Evolutionary conservation across 1,140 invertebrate genomes (phyloP), one percentile per base, ranked within the genome.

Genomic region (Bacillus rossius): DNA sequence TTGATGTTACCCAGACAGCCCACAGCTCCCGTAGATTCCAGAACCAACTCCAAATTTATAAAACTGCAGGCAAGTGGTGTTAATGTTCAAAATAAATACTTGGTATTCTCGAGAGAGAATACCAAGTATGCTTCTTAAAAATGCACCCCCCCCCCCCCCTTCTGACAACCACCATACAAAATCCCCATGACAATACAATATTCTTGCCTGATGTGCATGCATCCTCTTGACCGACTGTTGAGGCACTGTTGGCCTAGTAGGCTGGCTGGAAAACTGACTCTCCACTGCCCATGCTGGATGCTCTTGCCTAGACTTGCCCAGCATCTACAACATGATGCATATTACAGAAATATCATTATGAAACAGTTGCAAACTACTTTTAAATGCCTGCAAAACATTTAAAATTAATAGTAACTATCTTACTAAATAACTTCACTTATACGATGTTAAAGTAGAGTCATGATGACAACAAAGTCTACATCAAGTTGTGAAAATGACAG

Each of bases 261-360:
- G 29, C 29, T 34, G 29, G 70, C 37, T 34, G 29, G 29, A 10
- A 34, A 34, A 34, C 10, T 34, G 4, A 34, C 10, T 34, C 10
- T 34, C 69, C 65, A 23, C 43, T 63, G 57, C 14, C 72, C 64
- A 47, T 69, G 67, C 54, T 74, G 69, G 23, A 70, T 72, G 61
- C 73, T 73, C 52, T 20, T 55, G 52, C 41, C 69, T 55, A 52
- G 71, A 69, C 4, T 68, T 70, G 55, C 69, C 73, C 25, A 76
- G 64, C 37, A 75, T 55, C 71, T 75, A 38, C 1, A 66, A 64
- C 8, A 34, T 17, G 42, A 45, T 13, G 20, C 3, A 8, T 16
- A 8, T 45, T 45, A 45, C n/a, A 17, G 13, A 22, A 13, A 45
- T 16, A 45, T 5, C 8, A 45, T 45, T 45, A 45, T 45, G 13